These are phyloP conservation scores for Mus pahari DNA, from an alignment of 2,113 vertebrate species.

Conservation along the genomic window DNA sequence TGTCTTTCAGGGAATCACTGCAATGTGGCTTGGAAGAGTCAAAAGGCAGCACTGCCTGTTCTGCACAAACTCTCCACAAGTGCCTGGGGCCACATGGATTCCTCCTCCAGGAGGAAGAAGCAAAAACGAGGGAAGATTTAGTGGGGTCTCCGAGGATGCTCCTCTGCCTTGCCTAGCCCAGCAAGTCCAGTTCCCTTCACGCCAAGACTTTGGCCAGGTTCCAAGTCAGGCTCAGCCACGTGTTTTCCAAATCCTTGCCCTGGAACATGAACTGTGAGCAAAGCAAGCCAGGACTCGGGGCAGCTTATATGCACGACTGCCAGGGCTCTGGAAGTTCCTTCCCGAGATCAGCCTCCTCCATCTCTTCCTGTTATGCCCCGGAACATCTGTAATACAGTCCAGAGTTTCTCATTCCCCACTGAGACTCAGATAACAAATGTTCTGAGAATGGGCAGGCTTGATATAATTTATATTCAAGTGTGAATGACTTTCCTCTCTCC, in stretches of 20 bases:
- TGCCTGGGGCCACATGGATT: not conserved
- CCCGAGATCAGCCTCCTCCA: not conserved
- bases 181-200: not conserved
- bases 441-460: not conserved
- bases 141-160: not conserved
- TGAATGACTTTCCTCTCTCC: not conserved
- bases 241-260: not conserved
- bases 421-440: not conserved
- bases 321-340: not conserved
- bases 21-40: not conserved
- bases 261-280: not conserved
- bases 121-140: not conserved
- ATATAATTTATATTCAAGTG: not conserved
- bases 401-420: not conserved
- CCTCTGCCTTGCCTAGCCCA: not conserved
- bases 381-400: accelerated
- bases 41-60: too few relatives aligned
- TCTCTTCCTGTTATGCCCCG: not conserved
- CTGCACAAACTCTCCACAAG: not conserved
- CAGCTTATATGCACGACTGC: accelerated
- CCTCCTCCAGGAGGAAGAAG: not conserved
- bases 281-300: not conserved
- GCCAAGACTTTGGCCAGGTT: not conserved
- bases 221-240: not conserved
- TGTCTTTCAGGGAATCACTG: not conserved